Conservation (phyloP, 2,797 vertebrate genomes). For the Acrocephalus scirpaceus region DNA sequence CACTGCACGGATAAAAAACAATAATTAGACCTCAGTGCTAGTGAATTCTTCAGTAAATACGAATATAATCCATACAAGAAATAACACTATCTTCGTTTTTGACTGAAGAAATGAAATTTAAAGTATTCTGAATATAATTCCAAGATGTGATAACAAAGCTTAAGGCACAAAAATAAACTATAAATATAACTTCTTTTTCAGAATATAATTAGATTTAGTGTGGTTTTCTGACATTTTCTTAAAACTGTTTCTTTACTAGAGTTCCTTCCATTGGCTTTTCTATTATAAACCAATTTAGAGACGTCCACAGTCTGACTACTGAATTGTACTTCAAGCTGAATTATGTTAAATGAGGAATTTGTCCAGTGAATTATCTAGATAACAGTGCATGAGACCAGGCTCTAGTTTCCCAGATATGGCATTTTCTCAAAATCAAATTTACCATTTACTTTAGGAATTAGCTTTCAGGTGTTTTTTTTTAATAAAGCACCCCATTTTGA, state of each 20-base stretch:
- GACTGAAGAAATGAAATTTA: constrained; percentile 74
- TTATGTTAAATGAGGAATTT: neutral
- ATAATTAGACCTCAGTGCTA: constrained; percentile 72
- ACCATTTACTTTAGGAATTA: constrained; percentile 41
- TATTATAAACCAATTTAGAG: neutral
- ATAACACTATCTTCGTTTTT: constrained; percentile 72
- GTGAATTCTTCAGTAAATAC: constrained; percentile 71
- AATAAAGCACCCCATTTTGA: neutral
- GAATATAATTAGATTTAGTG: neutral
- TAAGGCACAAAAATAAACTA: constrained; percentile 63
- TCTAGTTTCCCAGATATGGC: neutral
- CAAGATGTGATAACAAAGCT: constrained; percentile 71
- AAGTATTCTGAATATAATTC: constrained; percentile 70
- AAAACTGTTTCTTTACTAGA: neutral
- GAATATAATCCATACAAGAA: constrained; percentile 71
- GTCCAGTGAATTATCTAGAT: neutral
- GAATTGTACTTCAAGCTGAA: constrained; percentile 50
- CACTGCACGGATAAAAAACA: constrained; percentile 70
- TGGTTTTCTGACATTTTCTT: constrained; percentile 9
- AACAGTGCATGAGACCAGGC: neutral
- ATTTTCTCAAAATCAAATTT: constrained; percentile 54
- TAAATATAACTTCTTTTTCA: constrained; percentile 41
- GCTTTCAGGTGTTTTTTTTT: constrained; percentile 2
- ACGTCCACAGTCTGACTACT: neutral
- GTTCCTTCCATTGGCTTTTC: neutral